phyloP scores from a whole-genome alignment of 2,888 invertebrate species.

The Xestia rhomboidea region DNA sequence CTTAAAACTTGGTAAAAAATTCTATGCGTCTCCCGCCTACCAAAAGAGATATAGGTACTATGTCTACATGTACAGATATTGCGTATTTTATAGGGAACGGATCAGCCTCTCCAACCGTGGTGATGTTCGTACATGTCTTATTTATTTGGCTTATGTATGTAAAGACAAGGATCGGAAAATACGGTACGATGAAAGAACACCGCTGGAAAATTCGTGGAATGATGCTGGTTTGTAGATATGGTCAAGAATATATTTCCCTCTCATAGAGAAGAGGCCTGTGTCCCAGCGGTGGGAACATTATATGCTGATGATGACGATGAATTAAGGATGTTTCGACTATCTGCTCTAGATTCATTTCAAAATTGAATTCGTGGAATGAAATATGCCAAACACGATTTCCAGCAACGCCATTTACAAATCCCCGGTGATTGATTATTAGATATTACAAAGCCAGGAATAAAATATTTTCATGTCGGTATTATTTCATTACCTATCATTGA shows the following conservation, averaged over 20 bases:
- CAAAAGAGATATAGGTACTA: constrained; percentile 55
- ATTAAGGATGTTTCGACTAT: background rate
- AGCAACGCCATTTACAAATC: background rate
- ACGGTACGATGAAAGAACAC: background rate
- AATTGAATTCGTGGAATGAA: background rate
- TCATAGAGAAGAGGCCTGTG: too few relatives aligned
- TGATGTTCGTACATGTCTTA: constrained; percentile 1
- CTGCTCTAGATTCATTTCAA: background rate
- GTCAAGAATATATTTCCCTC: too few relatives aligned
- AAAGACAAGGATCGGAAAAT: background rate
- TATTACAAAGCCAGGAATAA: background rate
- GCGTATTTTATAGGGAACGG: constrained; percentile 43
- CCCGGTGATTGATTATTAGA: background rate
- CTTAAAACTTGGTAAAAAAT: constrained; percentile 82
- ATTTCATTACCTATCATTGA: background rate
- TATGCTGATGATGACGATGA: too few relatives aligned
- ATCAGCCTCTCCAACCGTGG: constrained; percentile 15
- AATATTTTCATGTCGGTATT: background rate
- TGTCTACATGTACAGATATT: constrained; percentile 42
- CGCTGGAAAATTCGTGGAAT: background rate
- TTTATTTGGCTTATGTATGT: constrained; percentile 26
- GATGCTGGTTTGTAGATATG: background rate
- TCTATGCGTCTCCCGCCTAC: constrained; percentile 72
- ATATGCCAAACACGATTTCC: background rate
- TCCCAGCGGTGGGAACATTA: too few relatives aligned